Base-by-base conservation (phyloP, 2,888 invertebrate species). In the Stenodema calcarata region DNA sequence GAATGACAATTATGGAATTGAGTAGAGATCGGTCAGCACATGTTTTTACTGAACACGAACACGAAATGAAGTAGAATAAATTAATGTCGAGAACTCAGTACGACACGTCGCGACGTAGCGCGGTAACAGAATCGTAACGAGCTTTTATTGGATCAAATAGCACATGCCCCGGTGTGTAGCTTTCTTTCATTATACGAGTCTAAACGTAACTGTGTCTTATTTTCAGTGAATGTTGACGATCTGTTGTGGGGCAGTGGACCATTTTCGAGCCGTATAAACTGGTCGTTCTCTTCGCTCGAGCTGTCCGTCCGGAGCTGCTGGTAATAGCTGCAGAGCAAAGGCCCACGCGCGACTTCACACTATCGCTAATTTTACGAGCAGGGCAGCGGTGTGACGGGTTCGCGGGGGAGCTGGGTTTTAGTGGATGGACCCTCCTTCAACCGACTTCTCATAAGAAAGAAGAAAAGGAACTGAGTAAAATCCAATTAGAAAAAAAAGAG, bases 311-410 rank as follows among this genome's bases (percentile, higher is more conserved):
- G n/a, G 14, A 54, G 54, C 18, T 54, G 54, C 54, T 54, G 54
- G 54, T 18, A 54, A 54, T 18, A 18, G 54, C 54, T n/a, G 54
- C 16, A 16, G 44, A 44, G 44, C 75, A 30, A 41, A 42, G 35
- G 42, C 76, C 76, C 76, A 41, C 76, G 76, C 76, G 76, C 76
- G 76, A 79, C 79, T 79, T 79, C 79, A 79, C 79, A 79, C 79
- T 79, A 79, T 79, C 47, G 50, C 47, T 79, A 44, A 79, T 47
- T 79, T 79, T 79, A 79, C 79, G 44, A 79, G 79, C 79, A 41
- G 44, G 27, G 44, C 27, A 28, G 28, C n/a, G 35, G 14, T 28
- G 70, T 4, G n/a, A 28, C 0, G 35, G n/a, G 70, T 54, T 18
- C n/a, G 16, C 3, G 44, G 44, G n/a, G n/a, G n/a, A n/a, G n/a